Evolutionary conservation across 2,797 vertebrate genomes (phyloP), one percentile per base, ranked within the genome.

Genomic region (Microctenopoma lineatum): DNA sequence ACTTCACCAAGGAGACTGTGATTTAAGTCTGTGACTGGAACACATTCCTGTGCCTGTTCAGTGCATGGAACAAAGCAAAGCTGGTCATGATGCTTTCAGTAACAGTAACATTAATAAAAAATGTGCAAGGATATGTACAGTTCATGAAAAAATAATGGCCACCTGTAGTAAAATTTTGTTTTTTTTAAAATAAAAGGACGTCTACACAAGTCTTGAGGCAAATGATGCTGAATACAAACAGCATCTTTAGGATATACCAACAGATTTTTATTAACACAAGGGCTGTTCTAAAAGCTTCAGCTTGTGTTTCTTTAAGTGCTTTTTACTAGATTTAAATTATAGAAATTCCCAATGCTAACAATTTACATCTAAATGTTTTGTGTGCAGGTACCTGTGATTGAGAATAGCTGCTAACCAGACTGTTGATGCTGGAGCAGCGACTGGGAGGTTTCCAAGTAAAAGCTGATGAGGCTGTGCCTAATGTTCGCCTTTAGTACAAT

Each of bases 381-480:
- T 39, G 34, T 65, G 51, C 12, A 42, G 47, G 89, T 92, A 97
- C 96, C 96, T 98, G 96, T 56, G 95, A 85, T 75, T 95, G 96
- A 69, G 96, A 91, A 84, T 94, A 96, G 86, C 63, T 94, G 94
- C 96, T 95, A 66, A 96, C 91, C 65, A 99, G 89, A 66, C 97
- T 99, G 93, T 93, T 97, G 91, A 98, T 92, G 78, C 97, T 99
- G 84, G 97, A 98, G 88, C 96, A 98, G 52, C 96, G 95, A 89
- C 96, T 99, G 48, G 96, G 97, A 53, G 96, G 92, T 62, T 91
- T 97, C 97, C 97, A 99, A 46, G 93, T 62, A 63, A 92, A 94
- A 2, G 93, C 86, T 41, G 94, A 79, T 44, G 96, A 92, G 73
- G 91, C 88, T 70, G 86, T 74, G 0, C 94, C 93, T 73, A 98